phyloP scores from a whole-genome alignment of 2,113 vertebrate genomes.

The Sorex fumeus region DNA sequence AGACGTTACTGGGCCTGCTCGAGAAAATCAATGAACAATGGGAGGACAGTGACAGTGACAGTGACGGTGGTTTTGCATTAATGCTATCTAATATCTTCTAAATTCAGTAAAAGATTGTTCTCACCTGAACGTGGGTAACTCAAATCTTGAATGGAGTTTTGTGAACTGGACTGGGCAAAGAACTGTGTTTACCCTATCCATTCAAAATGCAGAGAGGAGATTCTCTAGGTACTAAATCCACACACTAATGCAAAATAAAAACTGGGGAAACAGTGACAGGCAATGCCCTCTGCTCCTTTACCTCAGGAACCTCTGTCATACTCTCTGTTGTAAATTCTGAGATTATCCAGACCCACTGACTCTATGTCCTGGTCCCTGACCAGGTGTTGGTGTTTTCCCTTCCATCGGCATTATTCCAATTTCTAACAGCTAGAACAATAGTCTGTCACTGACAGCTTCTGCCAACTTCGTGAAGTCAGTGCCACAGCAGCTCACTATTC shows the following conservation, averaged over 20 bases:
- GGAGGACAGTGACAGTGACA: too few relatives aligned
- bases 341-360: not conserved
- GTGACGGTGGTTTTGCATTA: not conserved
- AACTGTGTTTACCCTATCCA: not conserved
- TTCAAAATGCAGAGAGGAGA: not conserved
- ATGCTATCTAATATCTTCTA: not conserved
- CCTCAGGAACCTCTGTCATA: not conserved
- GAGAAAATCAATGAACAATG: too few relatives aligned
- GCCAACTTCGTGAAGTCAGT: conserved; percentile 2
- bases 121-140: not conserved
- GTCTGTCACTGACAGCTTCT: conserved; percentile 11
- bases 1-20: too few relatives aligned
- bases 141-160: not conserved
- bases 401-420: conserved; percentile 10
- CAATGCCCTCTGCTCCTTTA: not conserved
- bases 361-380: not conserved
- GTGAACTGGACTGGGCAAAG: not conserved
- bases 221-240: not conserved
- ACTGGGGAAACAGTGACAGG: not conserved
- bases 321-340: not conserved
- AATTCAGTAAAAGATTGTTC: not conserved
- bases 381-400: not conserved
- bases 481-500: not conserved
- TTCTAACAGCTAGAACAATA: not conserved
- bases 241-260: not conserved